Evolutionary conservation across 2,797 vertebrate genomes (phyloP).

Genomic region (Ptychobarbus kaznakovi): DNA sequence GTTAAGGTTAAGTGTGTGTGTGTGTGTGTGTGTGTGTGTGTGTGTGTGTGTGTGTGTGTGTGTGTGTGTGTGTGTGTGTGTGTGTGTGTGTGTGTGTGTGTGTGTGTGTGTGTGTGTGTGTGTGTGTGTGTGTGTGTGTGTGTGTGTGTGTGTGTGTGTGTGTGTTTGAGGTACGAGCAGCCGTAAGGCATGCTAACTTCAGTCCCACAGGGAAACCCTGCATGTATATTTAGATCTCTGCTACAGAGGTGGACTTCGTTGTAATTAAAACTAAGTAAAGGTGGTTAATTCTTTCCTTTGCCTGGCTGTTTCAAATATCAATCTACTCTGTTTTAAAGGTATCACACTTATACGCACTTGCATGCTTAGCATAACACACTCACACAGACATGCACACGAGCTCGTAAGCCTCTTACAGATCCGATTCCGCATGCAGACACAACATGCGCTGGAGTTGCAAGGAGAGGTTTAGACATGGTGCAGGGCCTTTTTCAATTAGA

Average conservation of each 20-base stretch:
- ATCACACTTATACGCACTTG: constrained; percentile 18
- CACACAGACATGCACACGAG: constrained; percentile 43
- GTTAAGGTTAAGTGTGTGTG: constrained; percentile 56
- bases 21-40: constrained; percentile 40
- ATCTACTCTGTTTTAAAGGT: constrained; percentile 59
- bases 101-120: constrained; percentile 41
- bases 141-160: constrained; percentile 35
- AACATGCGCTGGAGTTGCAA: constrained; percentile 71
- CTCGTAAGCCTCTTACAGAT: constrained; percentile 78
- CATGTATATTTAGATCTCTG: constrained; percentile 71
- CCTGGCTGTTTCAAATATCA: constrained; percentile 52
- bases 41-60: constrained; percentile 37
- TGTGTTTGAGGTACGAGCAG: constrained; percentile 55
- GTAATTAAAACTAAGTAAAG: constrained; percentile 75
- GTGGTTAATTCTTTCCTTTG: constrained; percentile 69
- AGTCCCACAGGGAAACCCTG: constrained; percentile 64
- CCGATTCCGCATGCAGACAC: constrained; percentile 71
- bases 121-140: constrained; percentile 35
- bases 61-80: constrained; percentile 37
- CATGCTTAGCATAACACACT: constrained; percentile 40
- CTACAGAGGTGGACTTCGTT: constrained; percentile 71
- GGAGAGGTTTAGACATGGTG: constrained; percentile 80
- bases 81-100: constrained; percentile 45
- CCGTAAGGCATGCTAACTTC: constrained; percentile 69
- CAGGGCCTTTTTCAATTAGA: constrained; percentile 79